Evolutionary conservation across 1,140 invertebrate genomes (phyloP).

Genomic region (Liolophura sinensis): DNA sequence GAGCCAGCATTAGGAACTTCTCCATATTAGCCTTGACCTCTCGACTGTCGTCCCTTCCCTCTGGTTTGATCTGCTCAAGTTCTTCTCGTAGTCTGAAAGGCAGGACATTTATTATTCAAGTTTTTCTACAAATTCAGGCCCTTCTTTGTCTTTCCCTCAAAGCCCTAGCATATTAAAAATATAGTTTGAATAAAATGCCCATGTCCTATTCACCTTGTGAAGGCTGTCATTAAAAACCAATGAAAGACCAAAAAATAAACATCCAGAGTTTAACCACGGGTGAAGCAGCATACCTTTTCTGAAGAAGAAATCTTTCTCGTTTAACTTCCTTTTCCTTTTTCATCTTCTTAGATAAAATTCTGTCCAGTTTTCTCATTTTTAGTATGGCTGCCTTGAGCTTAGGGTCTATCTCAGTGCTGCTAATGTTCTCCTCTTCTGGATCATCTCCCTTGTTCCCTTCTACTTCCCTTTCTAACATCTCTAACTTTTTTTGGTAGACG

Average conservation of each 20-base stretch:
- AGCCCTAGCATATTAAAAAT: no score
- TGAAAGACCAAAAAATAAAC: background rate
- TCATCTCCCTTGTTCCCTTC: slow-evolving; percentile 7
- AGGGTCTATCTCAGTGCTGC: slow-evolving; percentile 38
- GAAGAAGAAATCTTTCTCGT: slow-evolving; percentile 50
- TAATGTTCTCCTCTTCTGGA: slow-evolving; percentile 5
- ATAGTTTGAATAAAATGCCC: no score
- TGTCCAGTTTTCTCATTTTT: slow-evolving; percentile 56
- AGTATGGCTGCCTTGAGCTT: slow-evolving; percentile 46
- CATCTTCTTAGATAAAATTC: slow-evolving; percentile 49
- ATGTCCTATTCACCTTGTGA: no score
- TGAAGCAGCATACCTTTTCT: slow-evolving; percentile 37
- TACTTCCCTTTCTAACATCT: slow-evolving; percentile 31
- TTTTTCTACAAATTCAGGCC: background rate
- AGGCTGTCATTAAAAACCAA: no score
- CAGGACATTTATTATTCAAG: background rate
- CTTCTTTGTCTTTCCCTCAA: background rate
- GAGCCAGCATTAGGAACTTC: slow-evolving; percentile 48
- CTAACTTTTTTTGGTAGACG: slow-evolving; percentile 33
- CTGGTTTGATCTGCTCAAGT: slow-evolving; percentile 34
- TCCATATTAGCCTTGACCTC: slow-evolving; percentile 49
- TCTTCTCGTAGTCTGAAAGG: slow-evolving; percentile 44
- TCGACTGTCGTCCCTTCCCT: slow-evolving; percentile 28
- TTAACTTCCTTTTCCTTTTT: slow-evolving; percentile 53
- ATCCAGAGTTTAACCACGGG: background rate